These are phyloP conservation scores for Luffia ferchaultella DNA, from an alignment of 2,888 invertebrate genomes.

Conservation along the genomic window DNA sequence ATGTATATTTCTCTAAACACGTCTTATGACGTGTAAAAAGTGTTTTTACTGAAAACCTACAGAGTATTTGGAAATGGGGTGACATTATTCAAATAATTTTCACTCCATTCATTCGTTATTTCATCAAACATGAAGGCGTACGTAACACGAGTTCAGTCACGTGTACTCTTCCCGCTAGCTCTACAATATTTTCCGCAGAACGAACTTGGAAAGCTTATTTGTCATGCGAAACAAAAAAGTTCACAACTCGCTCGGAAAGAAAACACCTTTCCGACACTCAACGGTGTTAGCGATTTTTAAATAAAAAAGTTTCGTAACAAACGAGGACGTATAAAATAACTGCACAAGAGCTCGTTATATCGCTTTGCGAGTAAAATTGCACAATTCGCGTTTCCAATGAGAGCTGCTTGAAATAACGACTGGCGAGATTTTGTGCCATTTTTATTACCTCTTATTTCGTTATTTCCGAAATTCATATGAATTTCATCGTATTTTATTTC, in stretches of 20 bases:
- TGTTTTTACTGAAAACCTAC: too few relatives aligned
- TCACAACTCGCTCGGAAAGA: not conserved
- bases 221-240: not conserved
- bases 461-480: not conserved
- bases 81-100: too few relatives aligned
- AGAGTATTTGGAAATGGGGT: too few relatives aligned
- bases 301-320: not conserved
- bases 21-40: too few relatives aligned
- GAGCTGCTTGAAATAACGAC: not conserved
- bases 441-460: too few relatives aligned
- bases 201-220: not conserved
- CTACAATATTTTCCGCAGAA: not conserved
- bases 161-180: not conserved
- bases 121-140: too few relatives aligned
- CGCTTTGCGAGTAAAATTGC: not conserved
- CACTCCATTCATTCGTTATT: too few relatives aligned
- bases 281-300: not conserved
- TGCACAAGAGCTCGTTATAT: not conserved
- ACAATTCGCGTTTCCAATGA: not conserved
- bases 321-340: not conserved
- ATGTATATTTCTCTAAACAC: too few relatives aligned
- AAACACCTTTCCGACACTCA: not conserved
- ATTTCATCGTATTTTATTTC: too few relatives aligned
- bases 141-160: too few relatives aligned
- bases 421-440: not conserved